Base-by-base conservation (phyloP, 2,888 invertebrate genomes). In the Cosmia pyralina region DNA sequence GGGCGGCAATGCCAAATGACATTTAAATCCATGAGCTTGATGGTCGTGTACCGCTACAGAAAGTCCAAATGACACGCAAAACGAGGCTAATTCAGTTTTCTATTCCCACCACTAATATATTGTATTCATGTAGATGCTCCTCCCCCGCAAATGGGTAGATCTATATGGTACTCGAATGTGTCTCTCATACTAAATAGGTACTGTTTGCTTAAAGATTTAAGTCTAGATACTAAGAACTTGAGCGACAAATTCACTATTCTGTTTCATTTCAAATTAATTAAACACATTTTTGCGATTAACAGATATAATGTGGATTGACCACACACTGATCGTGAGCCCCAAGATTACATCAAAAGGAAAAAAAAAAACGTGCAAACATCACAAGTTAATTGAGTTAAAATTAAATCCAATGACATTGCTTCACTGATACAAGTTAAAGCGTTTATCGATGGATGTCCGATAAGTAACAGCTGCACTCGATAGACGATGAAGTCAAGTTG, bases 11-110 rank as follows among this genome's bases (percentile, higher is more conserved):
- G 65, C 48, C 77, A 85, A 85, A 85, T 84, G 85, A 84, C 86
- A 85, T 85, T 85, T 82, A 84, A 84, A 84, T 82, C 80, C 78
- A 78, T 82, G 84, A 82, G 84, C 84, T 81, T 86, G 86, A 86
- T 82, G 82, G 58, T 76, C 71, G 48, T 67, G 75, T 85, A 85
- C 85, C 85, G 86, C 86, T 85, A 86, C 80, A 82, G 74, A 84
- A 72, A 84, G 80, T 72, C 78, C 71, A 85, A 86, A 86, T 82
- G 86, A 85, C 80, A 82, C 59, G 64, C 72, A 76, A 75, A 85
- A 82, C 63, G 82, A 85, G 85, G 86, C 58, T 86, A 86, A 86
- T 86, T 82, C 78, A 68, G 79, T 85, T 85, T 81, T 86, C 86
- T 86, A 86, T 86, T 84, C 81, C 81, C 76, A 81, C 66, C 50